These are phyloP conservation scores for Shinisaurus crocodilurus DNA, from an alignment of 2,113 vertebrate species.

Conservation along the genomic window DNA sequence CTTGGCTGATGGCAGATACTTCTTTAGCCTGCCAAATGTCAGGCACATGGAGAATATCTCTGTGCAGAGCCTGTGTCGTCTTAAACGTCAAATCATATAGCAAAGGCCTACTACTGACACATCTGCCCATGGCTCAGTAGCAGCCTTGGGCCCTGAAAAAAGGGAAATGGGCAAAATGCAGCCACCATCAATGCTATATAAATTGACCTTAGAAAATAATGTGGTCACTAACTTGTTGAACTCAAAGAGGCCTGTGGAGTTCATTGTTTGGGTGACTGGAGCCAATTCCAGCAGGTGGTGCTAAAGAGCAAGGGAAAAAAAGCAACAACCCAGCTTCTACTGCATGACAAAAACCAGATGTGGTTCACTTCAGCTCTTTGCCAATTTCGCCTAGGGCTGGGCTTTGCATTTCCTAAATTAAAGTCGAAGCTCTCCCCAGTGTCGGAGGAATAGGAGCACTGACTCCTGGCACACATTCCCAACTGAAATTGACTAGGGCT, in stretches of 20 bases:
- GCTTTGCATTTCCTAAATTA: fast-evolving
- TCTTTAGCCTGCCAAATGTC: slow-evolving; percentile 48
- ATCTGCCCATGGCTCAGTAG: background rate
- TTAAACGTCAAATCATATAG: background rate
- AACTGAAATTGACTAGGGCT: background rate
- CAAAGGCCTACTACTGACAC: slow-evolving; percentile 3
- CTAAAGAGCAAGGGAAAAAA: background rate
- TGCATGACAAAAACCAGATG: slow-evolving; percentile 68
- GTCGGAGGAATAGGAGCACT: background rate
- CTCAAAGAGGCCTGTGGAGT: slow-evolving; percentile 51
- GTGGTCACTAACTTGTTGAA: slow-evolving; percentile 56
- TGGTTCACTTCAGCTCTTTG: slow-evolving; percentile 14
- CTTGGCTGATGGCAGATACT: slow-evolving; percentile 33
- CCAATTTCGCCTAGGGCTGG: background rate
- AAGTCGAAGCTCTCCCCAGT: background rate
- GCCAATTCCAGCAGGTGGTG: slow-evolving; percentile 61
- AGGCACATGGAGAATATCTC: slow-evolving; percentile 31
- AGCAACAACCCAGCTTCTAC: background rate
- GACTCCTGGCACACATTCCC: background rate
- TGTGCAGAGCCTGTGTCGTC: background rate
- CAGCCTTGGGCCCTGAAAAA: slow-evolving; percentile 51
- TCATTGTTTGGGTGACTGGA: slow-evolving; percentile 64
- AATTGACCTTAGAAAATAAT: slow-evolving; percentile 53
- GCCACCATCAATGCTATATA: background rate
- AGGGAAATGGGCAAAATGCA: slow-evolving; percentile 42